Conservation (phyloP, 2,888 invertebrate species). For the Orgyia antiqua region DNA sequence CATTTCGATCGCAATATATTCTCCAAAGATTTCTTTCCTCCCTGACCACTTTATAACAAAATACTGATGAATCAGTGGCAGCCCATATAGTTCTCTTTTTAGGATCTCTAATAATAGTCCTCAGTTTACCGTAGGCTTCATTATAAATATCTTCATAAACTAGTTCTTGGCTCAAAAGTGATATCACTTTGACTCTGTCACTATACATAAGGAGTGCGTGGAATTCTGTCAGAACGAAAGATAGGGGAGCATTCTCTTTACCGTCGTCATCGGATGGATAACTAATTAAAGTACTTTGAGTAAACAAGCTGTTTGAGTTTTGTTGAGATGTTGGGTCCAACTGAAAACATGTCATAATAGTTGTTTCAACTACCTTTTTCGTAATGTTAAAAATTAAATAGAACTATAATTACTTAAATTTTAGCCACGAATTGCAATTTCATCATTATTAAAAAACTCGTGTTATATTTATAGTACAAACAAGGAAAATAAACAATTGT, state of each 20-base stretch:
- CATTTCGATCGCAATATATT: slow-evolving; percentile 90
- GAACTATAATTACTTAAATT: too few species aligned
- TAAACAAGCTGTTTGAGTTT: slow-evolving; percentile 67
- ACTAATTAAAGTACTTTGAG: slow-evolving; percentile 59
- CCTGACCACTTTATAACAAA: slow-evolving; percentile 88
- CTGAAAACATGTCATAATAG: too few species aligned
- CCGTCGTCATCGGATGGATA: slow-evolving; percentile 56
- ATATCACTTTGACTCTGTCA: slow-evolving; percentile 90
- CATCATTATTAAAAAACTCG: too few species aligned
- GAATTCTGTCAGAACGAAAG: slow-evolving; percentile 92
- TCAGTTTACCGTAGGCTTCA: slow-evolving; percentile 87
- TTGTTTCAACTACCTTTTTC: too few species aligned
- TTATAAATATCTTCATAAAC: slow-evolving; percentile 92
- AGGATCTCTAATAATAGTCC: slow-evolving; percentile 89
- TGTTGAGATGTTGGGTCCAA: slow-evolving; percentile 70
- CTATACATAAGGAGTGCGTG: slow-evolving; percentile 91
- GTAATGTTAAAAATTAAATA: too few species aligned
- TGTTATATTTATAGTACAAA: too few species aligned
- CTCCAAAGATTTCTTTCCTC: slow-evolving; percentile 94
- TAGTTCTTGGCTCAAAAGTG: slow-evolving; percentile 89
- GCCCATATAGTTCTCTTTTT: slow-evolving; percentile 90
- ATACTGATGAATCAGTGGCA: slow-evolving; percentile 89
- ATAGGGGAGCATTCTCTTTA: slow-evolving; percentile 78
- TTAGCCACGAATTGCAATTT: too few species aligned
- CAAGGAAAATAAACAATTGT: too few species aligned